phyloP scores from a whole-genome alignment of 2,888 invertebrate species.

The Hypena proboscidalis region DNA sequence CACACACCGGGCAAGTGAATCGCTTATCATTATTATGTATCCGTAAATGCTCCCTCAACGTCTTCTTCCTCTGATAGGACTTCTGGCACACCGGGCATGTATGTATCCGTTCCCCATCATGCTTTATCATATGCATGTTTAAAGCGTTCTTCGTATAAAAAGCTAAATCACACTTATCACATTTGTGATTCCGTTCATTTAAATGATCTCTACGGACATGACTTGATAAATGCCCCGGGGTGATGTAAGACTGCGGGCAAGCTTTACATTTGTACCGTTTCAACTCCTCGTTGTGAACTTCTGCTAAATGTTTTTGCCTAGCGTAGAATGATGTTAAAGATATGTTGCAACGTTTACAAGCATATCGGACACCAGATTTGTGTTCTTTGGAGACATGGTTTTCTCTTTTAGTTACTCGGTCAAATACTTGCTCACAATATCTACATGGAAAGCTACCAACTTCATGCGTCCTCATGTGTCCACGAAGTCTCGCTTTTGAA shows the following conservation, averaged over 20 bases:
- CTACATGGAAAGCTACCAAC: conserved; percentile 74
- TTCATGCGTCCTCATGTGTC: conserved; percentile 82
- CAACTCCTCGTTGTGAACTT: conserved; percentile 75
- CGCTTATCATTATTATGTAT: conserved; percentile 79
- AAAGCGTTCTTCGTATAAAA: conserved; percentile 83
- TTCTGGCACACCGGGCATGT: conserved; percentile 81
- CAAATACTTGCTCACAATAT: conserved; percentile 71
- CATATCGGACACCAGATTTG: conserved; percentile 72
- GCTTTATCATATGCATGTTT: conserved; percentile 85
- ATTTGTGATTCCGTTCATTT: conserved; percentile 78
- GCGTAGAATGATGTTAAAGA: conserved; percentile 75
- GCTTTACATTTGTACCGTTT: conserved; percentile 79
- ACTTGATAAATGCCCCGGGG: conserved; percentile 75
- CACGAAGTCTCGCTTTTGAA: conserved; percentile 75
- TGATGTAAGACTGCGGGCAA: conserved; percentile 77
- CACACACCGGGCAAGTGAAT: conserved; percentile 75
- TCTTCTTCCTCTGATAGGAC: conserved; percentile 77
- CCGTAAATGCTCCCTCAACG: conserved; percentile 72
- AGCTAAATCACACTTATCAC: conserved; percentile 80
- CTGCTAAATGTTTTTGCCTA: conserved; percentile 75
- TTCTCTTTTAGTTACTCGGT: conserved; percentile 73
- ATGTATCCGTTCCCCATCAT: conserved; percentile 82
- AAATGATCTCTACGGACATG: conserved; percentile 76
- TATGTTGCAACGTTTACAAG: conserved; percentile 74
- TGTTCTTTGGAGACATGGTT: conserved; percentile 79